These are phyloP conservation scores for Orestias chungarensis DNA, from an alignment of 2,797 vertebrate genomes.

Conservation along the genomic window DNA sequence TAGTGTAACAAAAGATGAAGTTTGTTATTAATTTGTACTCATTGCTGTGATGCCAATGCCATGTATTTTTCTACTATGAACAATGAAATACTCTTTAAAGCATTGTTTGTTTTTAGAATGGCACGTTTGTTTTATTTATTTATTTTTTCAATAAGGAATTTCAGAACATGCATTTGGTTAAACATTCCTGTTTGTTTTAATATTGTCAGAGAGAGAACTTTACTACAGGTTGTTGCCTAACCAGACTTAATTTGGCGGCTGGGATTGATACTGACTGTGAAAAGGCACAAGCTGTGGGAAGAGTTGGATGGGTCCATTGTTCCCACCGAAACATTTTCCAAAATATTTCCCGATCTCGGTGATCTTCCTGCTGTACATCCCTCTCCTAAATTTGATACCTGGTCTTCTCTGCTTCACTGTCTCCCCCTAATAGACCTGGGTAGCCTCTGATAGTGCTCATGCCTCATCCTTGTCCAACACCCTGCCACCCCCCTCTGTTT, in stretches of 20 bases:
- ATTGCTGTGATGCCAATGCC: neutral
- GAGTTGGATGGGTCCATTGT: conserved; percentile 45
- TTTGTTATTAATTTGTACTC: neutral
- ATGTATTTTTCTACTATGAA: neutral
- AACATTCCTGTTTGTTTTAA: neutral
- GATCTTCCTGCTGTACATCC: conserved; percentile 59
- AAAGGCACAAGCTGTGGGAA: conserved; percentile 37
- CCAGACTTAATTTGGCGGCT: neutral
- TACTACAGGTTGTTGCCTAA: neutral
- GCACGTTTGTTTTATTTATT: neutral
- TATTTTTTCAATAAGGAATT: too few species aligned
- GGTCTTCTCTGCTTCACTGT: conserved; percentile 49
- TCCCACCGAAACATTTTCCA: conserved; percentile 56
- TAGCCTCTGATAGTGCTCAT: conserved; percentile 53
- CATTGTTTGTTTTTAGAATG: neutral
- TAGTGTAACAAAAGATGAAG: neutral
- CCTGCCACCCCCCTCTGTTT: conserved; percentile 34
- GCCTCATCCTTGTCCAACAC: conserved; percentile 42
- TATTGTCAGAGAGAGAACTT: neutral
- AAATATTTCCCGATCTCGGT: conserved; percentile 62
- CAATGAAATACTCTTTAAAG: neutral
- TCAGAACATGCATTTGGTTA: neutral
- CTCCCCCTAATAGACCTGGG: conserved; percentile 50
- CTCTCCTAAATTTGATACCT: conserved; percentile 61
- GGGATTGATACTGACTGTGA: conserved; percentile 1